Conservation (phyloP, 1,140 invertebrate species). For the Danaus plexippus region DNA sequence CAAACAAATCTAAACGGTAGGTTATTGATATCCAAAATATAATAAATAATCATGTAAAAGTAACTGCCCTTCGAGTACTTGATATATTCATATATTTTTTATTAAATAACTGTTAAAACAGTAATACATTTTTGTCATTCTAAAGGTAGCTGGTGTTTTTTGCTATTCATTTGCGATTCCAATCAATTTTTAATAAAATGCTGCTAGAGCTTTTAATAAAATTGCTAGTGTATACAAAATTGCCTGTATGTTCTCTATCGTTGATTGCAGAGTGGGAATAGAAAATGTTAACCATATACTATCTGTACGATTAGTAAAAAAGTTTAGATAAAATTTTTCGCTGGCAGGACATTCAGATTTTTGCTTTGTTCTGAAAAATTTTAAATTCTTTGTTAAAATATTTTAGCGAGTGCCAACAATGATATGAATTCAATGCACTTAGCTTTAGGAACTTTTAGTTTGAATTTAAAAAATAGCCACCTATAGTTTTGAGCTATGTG, state of each 20-base stretch:
- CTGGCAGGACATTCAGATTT: slow-evolving; percentile 2
- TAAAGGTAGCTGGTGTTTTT: no score
- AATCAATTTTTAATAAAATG: slow-evolving; percentile 11
- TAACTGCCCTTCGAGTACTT: no score
- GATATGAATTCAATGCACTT: slow-evolving; percentile 5
- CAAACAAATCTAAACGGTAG: slow-evolving; percentile 11
- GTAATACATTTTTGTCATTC: no score
- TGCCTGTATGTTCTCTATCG: slow-evolving; percentile 7
- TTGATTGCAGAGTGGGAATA: slow-evolving; percentile 7
- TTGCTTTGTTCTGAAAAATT: slow-evolving; percentile 6
- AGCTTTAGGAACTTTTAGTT: background rate
- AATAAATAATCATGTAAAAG: no score
- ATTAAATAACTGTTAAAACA: no score
- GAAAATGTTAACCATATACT: slow-evolving; percentile 4
- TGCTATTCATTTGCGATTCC: slow-evolving; percentile 4
- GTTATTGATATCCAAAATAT: background rate
- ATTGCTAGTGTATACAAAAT: slow-evolving; percentile 7
- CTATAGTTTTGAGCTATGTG: no score
- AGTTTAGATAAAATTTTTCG: background rate
- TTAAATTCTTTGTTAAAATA: slow-evolving; percentile 4
- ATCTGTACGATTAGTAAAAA: slow-evolving; percentile 5
- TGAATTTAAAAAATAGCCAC: no score
- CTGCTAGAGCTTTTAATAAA: slow-evolving; percentile 3
- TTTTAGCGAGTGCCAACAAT: background rate
- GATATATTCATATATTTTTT: no score